phyloP scores from a whole-genome alignment of 1,140 invertebrate genomes.

The Chionoecetes opilio region DNA sequence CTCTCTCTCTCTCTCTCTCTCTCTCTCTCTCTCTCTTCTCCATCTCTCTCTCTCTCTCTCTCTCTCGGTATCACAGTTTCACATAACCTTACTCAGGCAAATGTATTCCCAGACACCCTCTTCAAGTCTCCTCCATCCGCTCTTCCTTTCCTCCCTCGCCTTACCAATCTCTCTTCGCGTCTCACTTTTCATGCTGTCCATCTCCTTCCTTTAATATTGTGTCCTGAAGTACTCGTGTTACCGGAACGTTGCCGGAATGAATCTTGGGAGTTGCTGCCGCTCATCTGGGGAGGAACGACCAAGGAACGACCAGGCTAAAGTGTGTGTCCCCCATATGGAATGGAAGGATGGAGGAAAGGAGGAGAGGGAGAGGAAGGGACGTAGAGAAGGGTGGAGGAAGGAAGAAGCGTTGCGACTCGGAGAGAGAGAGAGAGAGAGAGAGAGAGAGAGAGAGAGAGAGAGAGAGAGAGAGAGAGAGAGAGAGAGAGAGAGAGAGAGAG shows the following conservation, averaged over 20 bases:
- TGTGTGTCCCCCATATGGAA: neutral
- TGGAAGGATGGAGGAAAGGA: neutral
- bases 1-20: slow-evolving; percentile 47
- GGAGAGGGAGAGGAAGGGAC: neutral
- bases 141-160: neutral
- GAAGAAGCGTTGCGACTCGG: neutral
- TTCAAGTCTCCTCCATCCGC: neutral
- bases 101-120: slow-evolving; percentile 18
- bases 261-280: neutral
- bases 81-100: slow-evolving; percentile 28
- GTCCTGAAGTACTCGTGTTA: slow-evolving; percentile 8
- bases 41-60: too few species aligned
- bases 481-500: neutral
- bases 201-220: slow-evolving; percentile 16
- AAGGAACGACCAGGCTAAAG: neutral
- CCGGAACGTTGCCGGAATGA: neutral
- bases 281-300: neutral
- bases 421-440: neutral
- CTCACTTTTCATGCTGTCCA: neutral
- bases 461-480: too few species aligned
- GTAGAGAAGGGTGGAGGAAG: neutral
- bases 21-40: slow-evolving; percentile 27
- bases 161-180: neutral
- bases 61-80: neutral
- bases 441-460: neutral